These are phyloP conservation scores for Syngnathus acus DNA, from an alignment of 2,797 vertebrate species.

Conservation along the genomic window DNA sequence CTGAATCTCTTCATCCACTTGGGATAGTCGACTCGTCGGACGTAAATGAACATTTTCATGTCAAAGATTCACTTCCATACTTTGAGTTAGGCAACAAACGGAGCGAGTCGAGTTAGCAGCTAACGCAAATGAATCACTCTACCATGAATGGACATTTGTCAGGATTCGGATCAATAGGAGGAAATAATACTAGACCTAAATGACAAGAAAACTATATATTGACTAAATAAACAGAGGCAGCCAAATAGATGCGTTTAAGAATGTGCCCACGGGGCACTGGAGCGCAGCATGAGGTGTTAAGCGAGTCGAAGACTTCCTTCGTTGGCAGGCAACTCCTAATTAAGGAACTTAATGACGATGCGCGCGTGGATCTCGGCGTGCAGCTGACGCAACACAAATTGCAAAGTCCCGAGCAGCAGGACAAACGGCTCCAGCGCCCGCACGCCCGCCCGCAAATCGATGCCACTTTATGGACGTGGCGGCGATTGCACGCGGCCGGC, in stretches of 20 bases:
- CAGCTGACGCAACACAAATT: conserved; percentile 68
- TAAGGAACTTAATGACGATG: conserved; percentile 56
- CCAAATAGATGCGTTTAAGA: background rate
- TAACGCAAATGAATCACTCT: background rate
- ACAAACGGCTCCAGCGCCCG: conserved; percentile 49
- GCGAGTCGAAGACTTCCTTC: background rate
- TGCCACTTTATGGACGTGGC: conserved; percentile 56
- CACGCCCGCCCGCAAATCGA: conserved; percentile 57
- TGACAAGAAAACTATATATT: no score
- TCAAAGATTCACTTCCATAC: background rate
- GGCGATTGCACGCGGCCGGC: conserved; percentile 7
- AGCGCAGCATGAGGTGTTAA: background rate
- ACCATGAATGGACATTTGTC: background rate
- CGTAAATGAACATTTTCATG: background rate
- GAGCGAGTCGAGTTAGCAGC: no score
- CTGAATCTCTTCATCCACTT: background rate
- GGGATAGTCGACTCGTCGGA: background rate
- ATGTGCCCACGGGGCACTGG: background rate
- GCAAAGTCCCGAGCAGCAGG: conserved; percentile 54
- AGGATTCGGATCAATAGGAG: background rate
- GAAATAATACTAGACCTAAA: no score
- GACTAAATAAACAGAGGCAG: background rate
- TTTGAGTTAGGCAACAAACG: no score
- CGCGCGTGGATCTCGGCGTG: conserved; percentile 7
- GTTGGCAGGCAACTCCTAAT: background rate